Base-by-base conservation (phyloP, 2,797 vertebrate species). In the Alexandromys oeconomus region DNA sequence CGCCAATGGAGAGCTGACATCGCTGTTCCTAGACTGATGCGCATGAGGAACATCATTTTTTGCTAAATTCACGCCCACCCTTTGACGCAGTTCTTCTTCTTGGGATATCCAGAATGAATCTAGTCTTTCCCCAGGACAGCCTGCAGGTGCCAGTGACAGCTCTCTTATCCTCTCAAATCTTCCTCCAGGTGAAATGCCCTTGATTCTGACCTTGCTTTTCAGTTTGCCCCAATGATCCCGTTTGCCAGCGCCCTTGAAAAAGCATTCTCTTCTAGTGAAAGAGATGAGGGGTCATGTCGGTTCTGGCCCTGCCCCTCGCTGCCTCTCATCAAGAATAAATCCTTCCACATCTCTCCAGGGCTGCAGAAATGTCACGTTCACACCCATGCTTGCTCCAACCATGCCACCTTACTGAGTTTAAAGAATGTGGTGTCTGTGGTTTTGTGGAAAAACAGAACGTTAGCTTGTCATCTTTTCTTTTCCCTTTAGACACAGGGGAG, bases 191-290 rank as follows among this genome's bases (percentile, higher is more conserved):
- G 59, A 74, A 61, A 92, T 12, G 51, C 31, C 31, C 40, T 84
- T n/a, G 10, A 31, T 48, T 43, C 67, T 82, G 19, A 82, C 0
- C 9, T n/a, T 29, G 2, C 8, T 92, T 92, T 78, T 11, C 2
- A 5, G 31, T 63, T 79, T 65, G 77, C 87, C 27, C 73, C 93
- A 31, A 46, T 23, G 91, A 82, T 40, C 51, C 85, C 91, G 21
- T n/a, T 92, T 76, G 89, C 63, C 96, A 85, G 40, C 67, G 54
- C 71, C 85, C 96, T 93, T 85, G 65, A 92, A 74, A 96, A 85
- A 95, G 91, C 48, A 54, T 88, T 89, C 48, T 91, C 80, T 31
- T 17, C 84, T 93, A 93, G 93, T 90, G 94, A 96, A 80, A 85
- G 87, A 78, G 87, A 82, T 80, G 73, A 90, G 61, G 25, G 12